A percentile compares a stretch with the other conserved stretches of the same genome.
Evolutionary conservation across 1,140 invertebrate genomes (phyloP).

Genomic region (Wiebesia pumilae): DNA sequence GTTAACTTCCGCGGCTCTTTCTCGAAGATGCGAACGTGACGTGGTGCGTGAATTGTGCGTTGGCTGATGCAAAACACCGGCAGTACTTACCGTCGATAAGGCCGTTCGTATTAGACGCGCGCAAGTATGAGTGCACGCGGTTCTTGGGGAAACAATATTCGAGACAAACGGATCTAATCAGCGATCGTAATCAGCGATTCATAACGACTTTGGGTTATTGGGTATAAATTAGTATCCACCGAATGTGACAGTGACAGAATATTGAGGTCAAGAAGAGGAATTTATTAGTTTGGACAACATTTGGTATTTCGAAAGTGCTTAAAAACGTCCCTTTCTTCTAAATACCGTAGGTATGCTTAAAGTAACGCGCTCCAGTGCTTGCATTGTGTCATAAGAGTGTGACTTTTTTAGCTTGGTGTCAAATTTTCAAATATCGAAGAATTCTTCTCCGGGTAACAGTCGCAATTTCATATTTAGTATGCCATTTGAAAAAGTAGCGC

Average conservation of each 20-base stretch:
- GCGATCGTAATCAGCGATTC: not conserved
- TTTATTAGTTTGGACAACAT: not conserved
- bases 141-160: not conserved
- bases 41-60: not conserved
- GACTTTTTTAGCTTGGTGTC: no score
- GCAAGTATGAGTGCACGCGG: not conserved
- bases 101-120: not conserved
- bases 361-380: no score
- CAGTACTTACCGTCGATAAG: not conserved
- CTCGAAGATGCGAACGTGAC: not conserved
- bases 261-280: not conserved
- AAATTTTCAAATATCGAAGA: no score
- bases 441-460: no score
- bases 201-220: not conserved
- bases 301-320: no score
- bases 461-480: no score
- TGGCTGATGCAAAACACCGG: not conserved
- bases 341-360: no score
- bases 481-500: no score
- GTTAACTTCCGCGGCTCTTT: conserved; percentile 13
- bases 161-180: not conserved
- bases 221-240: not conserved
- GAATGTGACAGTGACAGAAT: not conserved
- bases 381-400: no score
- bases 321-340: no score